Evolutionary conservation across 2,113 vertebrate species (phyloP).

Genomic region (Istiophorus platypterus): DNA sequence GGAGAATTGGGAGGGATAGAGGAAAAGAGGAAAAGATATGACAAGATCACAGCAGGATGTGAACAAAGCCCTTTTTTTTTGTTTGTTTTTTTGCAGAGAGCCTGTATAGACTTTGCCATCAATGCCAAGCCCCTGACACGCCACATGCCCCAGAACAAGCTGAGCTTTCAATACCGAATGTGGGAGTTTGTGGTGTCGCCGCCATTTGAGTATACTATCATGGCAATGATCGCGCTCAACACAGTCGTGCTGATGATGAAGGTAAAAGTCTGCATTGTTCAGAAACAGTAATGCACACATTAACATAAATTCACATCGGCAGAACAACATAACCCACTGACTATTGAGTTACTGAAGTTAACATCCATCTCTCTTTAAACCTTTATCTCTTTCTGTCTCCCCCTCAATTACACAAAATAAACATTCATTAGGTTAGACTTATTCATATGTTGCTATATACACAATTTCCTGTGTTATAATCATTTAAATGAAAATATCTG

Average conservation of each 20-base stretch:
- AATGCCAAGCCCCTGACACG: slow-evolving; percentile 95
- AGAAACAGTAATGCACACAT: not conserved
- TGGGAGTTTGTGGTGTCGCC: slow-evolving; percentile 99
- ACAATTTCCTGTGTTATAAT: slow-evolving; percentile 1
- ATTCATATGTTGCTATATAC: not conserved
- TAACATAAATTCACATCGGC: not conserved
- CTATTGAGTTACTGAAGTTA: not conserved
- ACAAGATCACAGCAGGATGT: not conserved
- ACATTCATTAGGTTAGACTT: not conserved
- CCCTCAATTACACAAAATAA: not conserved
- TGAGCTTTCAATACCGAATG: slow-evolving; percentile 97
- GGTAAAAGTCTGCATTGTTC: slow-evolving; percentile 77
- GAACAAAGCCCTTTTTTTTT: not conserved
- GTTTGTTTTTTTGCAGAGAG: slow-evolving; percentile 85
- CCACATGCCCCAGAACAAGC: slow-evolving; percentile 97
- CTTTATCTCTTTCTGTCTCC: not conserved
- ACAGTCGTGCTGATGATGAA: slow-evolving; percentile 99
- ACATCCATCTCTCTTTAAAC: not conserved
- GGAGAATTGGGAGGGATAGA: not conserved
- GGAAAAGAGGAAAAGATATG: not conserved
- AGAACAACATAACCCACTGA: not conserved
- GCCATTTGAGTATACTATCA: slow-evolving; percentile 97
- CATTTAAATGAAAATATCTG: slow-evolving; percentile 8
- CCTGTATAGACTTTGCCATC: slow-evolving; percentile 97
- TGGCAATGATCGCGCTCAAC: slow-evolving; percentile 99